Base-by-base conservation (phyloP, 2,797 vertebrate species). In the Leuciscus waleckii region DNA sequence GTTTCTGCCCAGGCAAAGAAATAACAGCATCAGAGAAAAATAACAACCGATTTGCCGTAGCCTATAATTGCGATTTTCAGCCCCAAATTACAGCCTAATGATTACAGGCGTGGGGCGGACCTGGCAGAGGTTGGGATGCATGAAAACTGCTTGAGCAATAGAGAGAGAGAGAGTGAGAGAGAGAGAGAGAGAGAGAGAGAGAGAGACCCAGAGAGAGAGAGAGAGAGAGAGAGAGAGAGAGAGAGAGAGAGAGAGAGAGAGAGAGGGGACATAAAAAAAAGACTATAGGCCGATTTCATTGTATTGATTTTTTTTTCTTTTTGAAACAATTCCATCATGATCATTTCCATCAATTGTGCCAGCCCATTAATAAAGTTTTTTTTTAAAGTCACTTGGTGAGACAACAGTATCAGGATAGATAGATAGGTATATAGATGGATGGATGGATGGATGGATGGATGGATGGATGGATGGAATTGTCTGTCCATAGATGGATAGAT, bases 31-130 rank as follows among this genome's bases (percentile, higher is more conserved):
- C 41, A 84, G 88, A 88, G 80, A 75, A 90, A 90, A 91, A 93
- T 88, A 89, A 87, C 71, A 85, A 87, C 83, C 83, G 81, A 35
- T 56, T 49, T 84, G 69, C 67, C 16, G 58, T 84, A 89, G 79
- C 84, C 86, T 46, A 37, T 92, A 93, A 93, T 94, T 94, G 90
- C 82, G 91, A 92, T 92, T 91, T 93, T 93, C 88, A 86, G 86
- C 89, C 87, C 85, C 21, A 94, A 94, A 93, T 90, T 93, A 89
- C 77, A 79, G 87, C 75, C 78, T 91, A 90, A 92, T 91, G 82
- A 93, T 94, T 93, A 91, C 88, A 89, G 88, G 86, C 17, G 6
- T 80, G 92, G 88, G 89, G 91, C 82, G 89, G 92, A 91, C 86
- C 87, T 88, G 87, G 92, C 90, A 92, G 88, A 86, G 92, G 88